A percentile compares a stretch with the other conserved stretches of the same genome.
Conservation (phyloP, 2,888 invertebrate species). For the Eupithecia subumbrata region DNA sequence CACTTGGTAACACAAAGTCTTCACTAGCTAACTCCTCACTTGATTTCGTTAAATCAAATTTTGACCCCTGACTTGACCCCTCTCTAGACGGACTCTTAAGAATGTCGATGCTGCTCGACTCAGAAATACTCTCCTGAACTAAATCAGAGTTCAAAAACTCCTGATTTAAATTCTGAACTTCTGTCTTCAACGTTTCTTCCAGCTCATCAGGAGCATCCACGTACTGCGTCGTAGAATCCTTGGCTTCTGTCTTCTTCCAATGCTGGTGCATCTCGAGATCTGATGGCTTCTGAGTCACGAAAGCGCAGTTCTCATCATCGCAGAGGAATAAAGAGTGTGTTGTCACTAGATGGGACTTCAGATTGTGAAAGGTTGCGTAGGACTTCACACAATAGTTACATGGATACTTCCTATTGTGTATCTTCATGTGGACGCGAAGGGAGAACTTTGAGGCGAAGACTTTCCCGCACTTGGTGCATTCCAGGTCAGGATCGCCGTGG, state of each 20-base stretch:
- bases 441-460: conserved; percentile 78
- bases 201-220: conserved; percentile 42
- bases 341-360: conserved; percentile 60
- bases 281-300: conserved; percentile 46
- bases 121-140: not conserved
- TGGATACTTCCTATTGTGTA: conserved; percentile 65
- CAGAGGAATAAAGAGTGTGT: conserved; percentile 62
- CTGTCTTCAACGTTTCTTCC: conserved; percentile 35
- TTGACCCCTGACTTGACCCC: not conserved
- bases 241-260: conserved; percentile 37
- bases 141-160: conserved; percentile 5
- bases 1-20: not conserved
- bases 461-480: conserved; percentile 75
- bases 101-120: not conserved
- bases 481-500: conserved; percentile 76
- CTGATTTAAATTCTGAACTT: conserved; percentile 6
- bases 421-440: conserved; percentile 69
- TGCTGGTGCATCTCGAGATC: conserved; percentile 55
- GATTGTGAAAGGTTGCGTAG: conserved; percentile 54
- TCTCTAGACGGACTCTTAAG: not conserved
- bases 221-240: not conserved
- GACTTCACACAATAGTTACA: conserved; percentile 65
- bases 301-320: conserved; percentile 56
- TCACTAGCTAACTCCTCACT: not conserved
- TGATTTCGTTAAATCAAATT: not conserved